These are phyloP conservation scores for Ethmia dodecea DNA, from an alignment of 2,888 invertebrate species.

Conservation along the genomic window DNA sequence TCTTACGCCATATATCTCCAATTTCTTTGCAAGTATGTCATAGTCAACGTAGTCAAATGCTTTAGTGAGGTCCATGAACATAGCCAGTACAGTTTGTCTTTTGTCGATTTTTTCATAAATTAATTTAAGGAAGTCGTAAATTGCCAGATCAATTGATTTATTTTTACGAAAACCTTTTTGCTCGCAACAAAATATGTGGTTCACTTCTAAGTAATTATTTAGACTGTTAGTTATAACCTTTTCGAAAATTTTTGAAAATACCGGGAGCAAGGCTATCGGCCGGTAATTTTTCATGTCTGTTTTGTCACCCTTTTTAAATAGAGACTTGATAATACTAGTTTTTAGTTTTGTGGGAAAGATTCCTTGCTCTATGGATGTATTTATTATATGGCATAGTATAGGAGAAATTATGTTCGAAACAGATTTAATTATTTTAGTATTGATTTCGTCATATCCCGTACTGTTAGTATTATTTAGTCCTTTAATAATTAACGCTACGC, in stretches of 20 bases:
- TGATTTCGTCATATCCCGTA: conserved; percentile 3
- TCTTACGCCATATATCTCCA: too few species aligned
- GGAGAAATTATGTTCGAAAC: neutral
- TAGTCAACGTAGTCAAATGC: conserved; percentile 11
- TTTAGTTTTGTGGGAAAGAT: neutral
- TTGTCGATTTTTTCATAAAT: conserved; percentile 4
- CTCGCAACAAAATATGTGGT: too few species aligned
- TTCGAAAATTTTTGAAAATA: conserved; percentile 3
- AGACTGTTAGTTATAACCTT: conserved; percentile 1
- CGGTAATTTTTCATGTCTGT: conserved; percentile 1
- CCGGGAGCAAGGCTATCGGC: conserved; percentile 1
- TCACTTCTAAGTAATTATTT: conserved; percentile 1
- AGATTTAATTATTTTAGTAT: conserved; percentile 3
- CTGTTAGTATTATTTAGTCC: neutral
- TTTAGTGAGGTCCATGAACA: conserved; percentile 11
- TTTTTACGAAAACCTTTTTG: conserved; percentile 2
- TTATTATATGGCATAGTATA: conserved; percentile 1
- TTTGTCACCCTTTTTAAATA: conserved; percentile 4
- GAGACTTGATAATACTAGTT: neutral
- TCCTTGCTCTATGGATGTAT: neutral
- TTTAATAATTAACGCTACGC: neutral
- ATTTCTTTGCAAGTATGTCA: too few species aligned
- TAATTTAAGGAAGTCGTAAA: conserved; percentile 3
- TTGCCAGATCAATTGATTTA: too few species aligned
- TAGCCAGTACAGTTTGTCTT: neutral